Conservation (phyloP, 2,797 vertebrate genomes). For the Choloepus didactylus region DNA sequence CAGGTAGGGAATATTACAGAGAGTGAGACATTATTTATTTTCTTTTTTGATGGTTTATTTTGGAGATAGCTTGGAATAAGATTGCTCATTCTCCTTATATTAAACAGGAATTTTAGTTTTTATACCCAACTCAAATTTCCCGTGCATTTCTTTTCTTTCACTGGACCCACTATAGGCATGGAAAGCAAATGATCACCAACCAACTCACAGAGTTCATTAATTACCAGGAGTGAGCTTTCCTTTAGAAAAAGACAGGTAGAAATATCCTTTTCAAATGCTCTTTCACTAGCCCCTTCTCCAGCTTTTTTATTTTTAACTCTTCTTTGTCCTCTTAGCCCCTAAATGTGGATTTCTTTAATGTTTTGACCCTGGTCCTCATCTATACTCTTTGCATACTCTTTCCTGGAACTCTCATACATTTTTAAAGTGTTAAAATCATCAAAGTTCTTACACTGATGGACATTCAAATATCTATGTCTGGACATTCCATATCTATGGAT, state of each 20-base stretch:
- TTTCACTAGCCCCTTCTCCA: not conserved
- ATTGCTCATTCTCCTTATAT: not conserved
- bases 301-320: not conserved
- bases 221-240: not conserved
- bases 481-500: not conserved
- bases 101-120: constrained; percentile 61
- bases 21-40: constrained; percentile 15
- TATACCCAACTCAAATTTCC: constrained; percentile 74
- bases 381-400: constrained; percentile 15
- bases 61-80: not conserved
- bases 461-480: not conserved
- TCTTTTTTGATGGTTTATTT: constrained; percentile 26
- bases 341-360: constrained; percentile 41
- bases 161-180: not conserved
- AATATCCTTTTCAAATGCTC: not conserved
- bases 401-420: not conserved
- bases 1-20: not conserved
- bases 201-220: constrained; percentile 25
- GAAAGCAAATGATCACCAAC: not conserved
- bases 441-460: constrained; percentile 7
- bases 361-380: constrained; percentile 1
- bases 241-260: constrained; percentile 21
- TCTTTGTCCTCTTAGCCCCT: not conserved
- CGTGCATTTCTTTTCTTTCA: constrained; percentile 43
- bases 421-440: not conserved